phyloP scores from a whole-genome alignment of 2,113 vertebrate genomes.

The Atractosteus spatula region DNA sequence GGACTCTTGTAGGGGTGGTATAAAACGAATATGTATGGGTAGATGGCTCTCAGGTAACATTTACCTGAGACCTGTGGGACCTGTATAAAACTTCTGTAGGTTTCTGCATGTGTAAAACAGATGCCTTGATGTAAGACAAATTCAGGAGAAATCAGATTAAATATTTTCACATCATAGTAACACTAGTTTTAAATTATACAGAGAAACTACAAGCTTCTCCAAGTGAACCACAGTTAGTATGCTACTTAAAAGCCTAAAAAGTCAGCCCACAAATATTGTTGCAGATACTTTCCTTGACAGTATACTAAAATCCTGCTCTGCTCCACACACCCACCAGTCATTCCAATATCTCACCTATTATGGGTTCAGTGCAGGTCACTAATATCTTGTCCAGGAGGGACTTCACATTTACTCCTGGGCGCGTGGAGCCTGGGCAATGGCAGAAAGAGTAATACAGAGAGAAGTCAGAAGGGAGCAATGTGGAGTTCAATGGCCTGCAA shows the following conservation, averaged over 20 bases:
- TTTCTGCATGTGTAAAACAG: too few relatives aligned
- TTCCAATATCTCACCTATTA: slow-evolving; percentile 55
- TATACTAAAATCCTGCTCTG: neutral
- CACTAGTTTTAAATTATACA: neutral
- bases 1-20: too few relatives aligned
- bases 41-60: too few relatives aligned
- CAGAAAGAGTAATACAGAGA: neutral
- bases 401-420: slow-evolving; percentile 55
- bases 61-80: too few relatives aligned
- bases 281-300: neutral
- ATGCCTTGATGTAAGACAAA: too few relatives aligned
- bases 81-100: too few relatives aligned
- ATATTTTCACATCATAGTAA: too few relatives aligned
- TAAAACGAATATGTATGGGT: too few relatives aligned
- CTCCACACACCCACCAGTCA: too few relatives aligned
- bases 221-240: neutral
- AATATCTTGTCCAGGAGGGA: slow-evolving; percentile 52
- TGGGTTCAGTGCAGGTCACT: slow-evolving; percentile 42
- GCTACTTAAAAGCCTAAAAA: neutral
- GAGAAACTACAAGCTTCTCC: neutral
- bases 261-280: neutral
- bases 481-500: neutral
- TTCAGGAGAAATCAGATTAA: too few relatives aligned
- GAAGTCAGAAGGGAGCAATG: neutral
- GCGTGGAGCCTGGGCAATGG: neutral